Evolutionary conservation across 2,888 invertebrate genomes (phyloP).

Genomic region (Arrhopalites spinosus): DNA sequence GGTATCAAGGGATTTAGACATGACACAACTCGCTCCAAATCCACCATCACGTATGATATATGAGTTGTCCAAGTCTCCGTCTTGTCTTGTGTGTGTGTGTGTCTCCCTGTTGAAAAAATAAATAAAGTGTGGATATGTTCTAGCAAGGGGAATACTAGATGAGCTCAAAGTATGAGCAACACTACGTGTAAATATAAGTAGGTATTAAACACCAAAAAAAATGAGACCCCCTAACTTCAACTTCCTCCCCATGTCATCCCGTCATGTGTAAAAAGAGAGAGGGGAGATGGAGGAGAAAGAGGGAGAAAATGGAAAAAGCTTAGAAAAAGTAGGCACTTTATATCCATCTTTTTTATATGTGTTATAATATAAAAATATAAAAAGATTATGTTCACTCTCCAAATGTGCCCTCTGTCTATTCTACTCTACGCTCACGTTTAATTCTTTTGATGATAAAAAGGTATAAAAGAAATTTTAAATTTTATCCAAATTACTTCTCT

Average conservation of each 20-base stretch:
- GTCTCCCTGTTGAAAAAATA: too few species aligned
- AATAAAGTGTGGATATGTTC: too few species aligned
- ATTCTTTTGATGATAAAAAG: too few species aligned
- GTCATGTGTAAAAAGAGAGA: neutral
- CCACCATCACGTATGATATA: conserved; percentile 18
- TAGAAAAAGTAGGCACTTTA: neutral
- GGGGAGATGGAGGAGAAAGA: neutral
- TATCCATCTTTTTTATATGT: too few species aligned
- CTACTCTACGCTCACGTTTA: too few species aligned
- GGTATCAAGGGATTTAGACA: conserved; percentile 35
- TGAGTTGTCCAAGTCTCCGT: conserved; percentile 9
- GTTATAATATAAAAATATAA: too few species aligned
- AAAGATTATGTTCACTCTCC: too few species aligned
- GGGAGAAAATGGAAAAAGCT: neutral
- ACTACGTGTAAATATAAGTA: neutral
- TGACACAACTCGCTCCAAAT: conserved; percentile 5
- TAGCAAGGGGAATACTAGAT: neutral
- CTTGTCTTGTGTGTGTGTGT: conserved; percentile 5
- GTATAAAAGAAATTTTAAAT: neutral
- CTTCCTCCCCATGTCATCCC: too few species aligned
- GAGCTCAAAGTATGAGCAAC: neutral
- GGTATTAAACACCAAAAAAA: too few species aligned
- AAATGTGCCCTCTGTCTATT: too few species aligned
- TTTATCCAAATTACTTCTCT: neutral
- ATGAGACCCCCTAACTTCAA: too few species aligned